A percentile compares a stretch with the other conserved stretches of the same genome.
Conservation (phyloP, 1,140 invertebrate genomes). For the Babylonia areolata region DNA sequence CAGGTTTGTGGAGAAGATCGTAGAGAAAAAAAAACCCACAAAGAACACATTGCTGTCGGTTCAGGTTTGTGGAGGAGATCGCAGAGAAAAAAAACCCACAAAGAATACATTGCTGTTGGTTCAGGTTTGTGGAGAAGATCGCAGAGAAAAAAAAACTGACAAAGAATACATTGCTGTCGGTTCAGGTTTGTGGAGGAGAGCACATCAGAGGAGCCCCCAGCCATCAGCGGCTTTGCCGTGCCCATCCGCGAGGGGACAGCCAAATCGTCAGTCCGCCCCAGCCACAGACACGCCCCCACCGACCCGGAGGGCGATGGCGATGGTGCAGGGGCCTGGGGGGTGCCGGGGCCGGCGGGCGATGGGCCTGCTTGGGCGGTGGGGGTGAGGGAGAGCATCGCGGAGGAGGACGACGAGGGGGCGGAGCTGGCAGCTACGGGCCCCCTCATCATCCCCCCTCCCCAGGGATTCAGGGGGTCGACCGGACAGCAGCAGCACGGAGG, state of each 20-base stretch:
- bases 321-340: constrained; percentile 50
- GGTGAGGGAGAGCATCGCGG: constrained; percentile 46
- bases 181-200: not conserved
- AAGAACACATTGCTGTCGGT: too few relatives aligned
- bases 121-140: too few relatives aligned
- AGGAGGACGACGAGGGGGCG: constrained; percentile 57
- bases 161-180: too few relatives aligned
- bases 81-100: too few relatives aligned
- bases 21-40: too few relatives aligned
- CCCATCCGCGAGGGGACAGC: constrained; percentile 55
- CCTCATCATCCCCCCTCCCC: constrained; percentile 66
- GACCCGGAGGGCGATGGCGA: not conserved
- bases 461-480: constrained; percentile 60
- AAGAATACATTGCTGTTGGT: too few relatives aligned
- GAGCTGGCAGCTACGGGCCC: constrained; percentile 52
- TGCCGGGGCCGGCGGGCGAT: not conserved
- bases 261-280: constrained; percentile 54
- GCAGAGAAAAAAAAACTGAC: too few relatives aligned
- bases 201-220: constrained; percentile 45
- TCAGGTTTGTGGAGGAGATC: too few relatives aligned
- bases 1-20: too few relatives aligned
- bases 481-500: constrained; percentile 11
- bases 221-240: constrained; percentile 64
- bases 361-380: constrained; percentile 28
- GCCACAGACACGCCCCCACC: constrained; percentile 43